Evolutionary conservation across 2,888 invertebrate genomes (phyloP), one percentile per base, ranked within the genome.

Genomic region (Tetanocera ferruginea): DNA sequence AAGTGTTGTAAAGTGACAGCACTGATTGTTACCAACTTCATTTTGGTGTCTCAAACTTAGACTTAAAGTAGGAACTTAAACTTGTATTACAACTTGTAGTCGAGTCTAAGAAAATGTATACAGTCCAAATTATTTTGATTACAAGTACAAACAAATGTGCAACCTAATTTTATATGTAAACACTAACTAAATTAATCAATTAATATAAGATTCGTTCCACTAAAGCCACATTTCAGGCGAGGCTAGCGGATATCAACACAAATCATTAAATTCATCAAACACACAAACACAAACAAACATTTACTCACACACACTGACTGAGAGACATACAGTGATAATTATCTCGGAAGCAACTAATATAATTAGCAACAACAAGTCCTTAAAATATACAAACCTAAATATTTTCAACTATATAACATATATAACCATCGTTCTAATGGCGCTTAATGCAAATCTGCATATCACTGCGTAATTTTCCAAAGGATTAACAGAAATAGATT

Each of bases 391-490:
- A 43, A 43, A 43, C 43, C 43, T 60, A 60, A 60, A 60, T 28
- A 28, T 60, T 28, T 60, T 28, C 60, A 43, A 43, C 43, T 43
- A 6, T 43, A 43, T 60, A 9, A 28, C 28, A 25, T 60, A 25
- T 25, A 28, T 28, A 60, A 60, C 11, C 28, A 23, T 81, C 79
- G 81, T 3, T 8, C 19, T 60, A 60, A 85, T 86, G 85, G 81
- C 81, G 83, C 86, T 81, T 80, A 79, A 85, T 64, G 64, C 64
- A 43, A 37, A 37, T 37, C 37, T 37, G 43, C 43, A 5, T 5
- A 37, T 4, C 37, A 8, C 43, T 43, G 43, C 43, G 43, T 14
- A 43, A 43, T 43, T 43, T 43, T 43, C 43, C 43, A 43, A 43
- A 43, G 43, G 43, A 43, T 43, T 43, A 43, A 43, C 43, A 43